Conservation (phyloP, 2,113 vertebrate genomes). For the Orthonyx spaldingii region DNA sequence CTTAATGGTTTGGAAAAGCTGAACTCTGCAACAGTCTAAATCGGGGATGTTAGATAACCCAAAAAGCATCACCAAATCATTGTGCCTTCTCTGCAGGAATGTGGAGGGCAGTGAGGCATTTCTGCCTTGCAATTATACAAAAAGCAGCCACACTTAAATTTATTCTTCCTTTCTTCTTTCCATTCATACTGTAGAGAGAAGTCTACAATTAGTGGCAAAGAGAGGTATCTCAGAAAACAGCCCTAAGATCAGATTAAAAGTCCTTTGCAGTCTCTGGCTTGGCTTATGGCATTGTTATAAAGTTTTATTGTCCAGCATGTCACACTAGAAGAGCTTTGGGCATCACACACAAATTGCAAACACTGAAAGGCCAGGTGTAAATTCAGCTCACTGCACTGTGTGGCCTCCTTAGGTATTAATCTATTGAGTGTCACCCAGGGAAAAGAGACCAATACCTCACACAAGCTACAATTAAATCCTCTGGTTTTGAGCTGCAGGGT, state of each 20-base stretch:
- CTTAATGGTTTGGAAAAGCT: background rate
- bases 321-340: slow-evolving; percentile 3
- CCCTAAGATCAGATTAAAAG: background rate
- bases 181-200: background rate
- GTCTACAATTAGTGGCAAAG: background rate
- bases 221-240: background rate
- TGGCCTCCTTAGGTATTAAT: slow-evolving; percentile 7
- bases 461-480: background rate
- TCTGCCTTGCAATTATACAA: background rate
- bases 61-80: background rate
- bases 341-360: background rate
- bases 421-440: background rate
- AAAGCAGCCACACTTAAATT: background rate
- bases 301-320: background rate
- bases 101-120: background rate
- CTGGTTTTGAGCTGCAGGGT: background rate
- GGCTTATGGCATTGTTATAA: background rate
- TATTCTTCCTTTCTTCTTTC: background rate
- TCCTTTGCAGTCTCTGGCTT: background rate
- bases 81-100: background rate
- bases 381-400: background rate
- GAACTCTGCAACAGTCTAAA: background rate
- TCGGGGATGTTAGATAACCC: background rate
- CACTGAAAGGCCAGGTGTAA: slow-evolving; percentile 19
- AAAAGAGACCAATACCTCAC: background rate